Conservation (phyloP, 2,888 invertebrate genomes). For the Cheilosia vulpina region DNA sequence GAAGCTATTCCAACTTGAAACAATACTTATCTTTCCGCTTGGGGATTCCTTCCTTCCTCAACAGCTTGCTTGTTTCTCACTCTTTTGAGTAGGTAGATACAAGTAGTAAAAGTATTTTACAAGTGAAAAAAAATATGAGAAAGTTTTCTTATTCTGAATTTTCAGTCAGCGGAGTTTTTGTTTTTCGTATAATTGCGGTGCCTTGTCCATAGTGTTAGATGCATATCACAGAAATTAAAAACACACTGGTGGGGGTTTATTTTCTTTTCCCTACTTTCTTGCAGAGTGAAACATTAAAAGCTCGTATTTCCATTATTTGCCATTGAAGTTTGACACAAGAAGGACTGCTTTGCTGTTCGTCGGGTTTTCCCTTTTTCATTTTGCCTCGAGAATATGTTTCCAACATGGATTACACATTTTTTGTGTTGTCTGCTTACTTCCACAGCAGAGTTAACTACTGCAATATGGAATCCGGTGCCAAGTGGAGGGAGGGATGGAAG, state of each 20-base stretch:
- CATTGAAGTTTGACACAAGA: constrained; percentile 41
- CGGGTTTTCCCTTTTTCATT: not conserved
- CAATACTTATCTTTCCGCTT: constrained; percentile 29
- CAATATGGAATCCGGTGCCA: constrained; percentile 44
- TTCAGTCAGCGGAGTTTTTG: not conserved
- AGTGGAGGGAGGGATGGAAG: constrained; percentile 1
- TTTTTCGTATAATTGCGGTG: constrained; percentile 37
- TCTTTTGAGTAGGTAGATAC: constrained; percentile 17
- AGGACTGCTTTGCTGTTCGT: constrained; percentile 17
- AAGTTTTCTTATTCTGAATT: constrained; percentile 61
- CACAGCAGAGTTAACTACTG: constrained; percentile 35
- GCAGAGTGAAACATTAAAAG: constrained; percentile 40
- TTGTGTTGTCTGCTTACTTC: not conserved
- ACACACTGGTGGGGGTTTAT: constrained; percentile 9
- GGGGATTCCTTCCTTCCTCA: constrained; percentile 46
- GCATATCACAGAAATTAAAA: constrained; percentile 36
- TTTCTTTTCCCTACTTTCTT: constrained; percentile 7
- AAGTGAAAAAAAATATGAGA: constrained; percentile 38
- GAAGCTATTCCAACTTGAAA: constrained; percentile 43
- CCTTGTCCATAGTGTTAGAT: constrained; percentile 19
- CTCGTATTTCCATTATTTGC: constrained; percentile 53
- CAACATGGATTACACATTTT: constrained; percentile 15
- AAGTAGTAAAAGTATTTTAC: constrained; percentile 14
- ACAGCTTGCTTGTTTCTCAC: not conserved
- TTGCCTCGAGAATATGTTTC: constrained; percentile 12